These are phyloP conservation scores for Styela plicata DNA, from an alignment of 23 tunicate genomes.

Conservation along the genomic window DNA sequence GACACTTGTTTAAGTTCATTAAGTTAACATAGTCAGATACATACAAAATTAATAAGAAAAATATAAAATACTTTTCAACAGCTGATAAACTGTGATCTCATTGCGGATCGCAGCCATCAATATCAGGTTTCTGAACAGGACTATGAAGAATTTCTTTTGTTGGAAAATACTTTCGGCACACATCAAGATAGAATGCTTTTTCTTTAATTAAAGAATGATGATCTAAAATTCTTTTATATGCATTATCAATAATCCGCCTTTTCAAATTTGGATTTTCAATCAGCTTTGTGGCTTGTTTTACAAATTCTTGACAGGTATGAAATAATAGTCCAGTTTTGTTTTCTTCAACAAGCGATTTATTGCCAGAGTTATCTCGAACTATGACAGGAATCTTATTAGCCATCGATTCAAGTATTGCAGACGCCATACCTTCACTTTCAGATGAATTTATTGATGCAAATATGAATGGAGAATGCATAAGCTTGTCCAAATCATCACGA, in stretches of 20 bases:
- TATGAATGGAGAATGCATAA: constrained; percentile 1
- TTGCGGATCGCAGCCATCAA: too few relatives aligned
- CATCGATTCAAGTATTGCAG: constrained; percentile 83
- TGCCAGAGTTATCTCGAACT: constrained; percentile 66
- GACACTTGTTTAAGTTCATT: too few relatives aligned
- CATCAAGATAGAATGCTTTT: constrained; percentile 4
- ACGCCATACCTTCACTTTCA: constrained; percentile 74
- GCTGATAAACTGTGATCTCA: neutral
- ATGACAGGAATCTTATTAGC: constrained; percentile 60
- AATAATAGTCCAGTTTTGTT: constrained; percentile 60
- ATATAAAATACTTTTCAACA: neutral
- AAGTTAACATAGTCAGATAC: neutral
- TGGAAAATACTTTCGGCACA: constrained; percentile 11
- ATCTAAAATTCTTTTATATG: neutral
- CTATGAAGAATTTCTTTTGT: neutral
- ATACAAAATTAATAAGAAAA: neutral
- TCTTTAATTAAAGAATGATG: constrained; percentile 16
- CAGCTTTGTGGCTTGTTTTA: constrained; percentile 29
- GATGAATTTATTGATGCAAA: constrained; percentile 72
- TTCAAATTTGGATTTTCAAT: constrained; percentile 28
- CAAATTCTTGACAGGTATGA: constrained; percentile 43
- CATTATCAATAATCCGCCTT: neutral
- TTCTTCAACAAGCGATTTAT: constrained; percentile 43
- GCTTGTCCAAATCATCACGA: neutral
- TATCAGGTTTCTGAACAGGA: too few relatives aligned